Conservation (phyloP, 1,140 invertebrate genomes). For the Rhynchophorus ferrugineus region DNA sequence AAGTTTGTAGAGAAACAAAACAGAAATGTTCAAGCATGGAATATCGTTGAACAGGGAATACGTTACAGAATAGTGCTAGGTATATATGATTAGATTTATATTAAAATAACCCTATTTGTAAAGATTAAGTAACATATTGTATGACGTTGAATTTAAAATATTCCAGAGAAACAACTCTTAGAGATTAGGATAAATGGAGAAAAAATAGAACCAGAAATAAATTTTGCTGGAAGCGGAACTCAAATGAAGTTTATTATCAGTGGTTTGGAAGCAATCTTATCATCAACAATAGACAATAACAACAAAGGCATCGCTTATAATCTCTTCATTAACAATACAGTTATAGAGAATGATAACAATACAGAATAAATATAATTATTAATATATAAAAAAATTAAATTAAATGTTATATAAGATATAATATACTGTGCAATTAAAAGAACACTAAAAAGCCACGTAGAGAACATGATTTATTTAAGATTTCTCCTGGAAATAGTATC, state of each 20-base stretch:
- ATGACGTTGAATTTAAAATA: no score
- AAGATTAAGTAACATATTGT: no score
- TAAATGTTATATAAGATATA: background rate
- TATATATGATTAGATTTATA: conserved; percentile 37
- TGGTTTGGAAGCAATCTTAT: conserved; percentile 45
- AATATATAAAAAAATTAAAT: background rate
- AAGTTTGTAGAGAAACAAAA: conserved; percentile 71
- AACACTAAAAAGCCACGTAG: no score
- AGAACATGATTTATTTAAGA: no score
- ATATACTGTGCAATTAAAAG: background rate
- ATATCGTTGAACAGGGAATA: conserved; percentile 35
- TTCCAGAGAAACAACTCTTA: conserved; percentile 66
- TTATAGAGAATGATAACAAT: conserved; percentile 33
- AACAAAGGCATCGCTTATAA: conserved; percentile 47
- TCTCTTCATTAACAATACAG: conserved; percentile 42
- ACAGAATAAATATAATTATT: no score
- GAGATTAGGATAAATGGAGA: conserved; percentile 72
- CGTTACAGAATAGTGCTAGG: conserved; percentile 62
- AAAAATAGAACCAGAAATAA: conserved; percentile 59
- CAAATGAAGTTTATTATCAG: conserved; percentile 61
- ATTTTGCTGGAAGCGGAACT: conserved; percentile 72
- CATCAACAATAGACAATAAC: conserved; percentile 48
- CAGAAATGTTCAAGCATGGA: conserved; percentile 52
- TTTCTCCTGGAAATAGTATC: conserved; percentile 8
- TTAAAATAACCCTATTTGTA: background rate